Evolutionary conservation across 2,113 vertebrate species (phyloP).

Genomic region (Carassius auratus): DNA sequence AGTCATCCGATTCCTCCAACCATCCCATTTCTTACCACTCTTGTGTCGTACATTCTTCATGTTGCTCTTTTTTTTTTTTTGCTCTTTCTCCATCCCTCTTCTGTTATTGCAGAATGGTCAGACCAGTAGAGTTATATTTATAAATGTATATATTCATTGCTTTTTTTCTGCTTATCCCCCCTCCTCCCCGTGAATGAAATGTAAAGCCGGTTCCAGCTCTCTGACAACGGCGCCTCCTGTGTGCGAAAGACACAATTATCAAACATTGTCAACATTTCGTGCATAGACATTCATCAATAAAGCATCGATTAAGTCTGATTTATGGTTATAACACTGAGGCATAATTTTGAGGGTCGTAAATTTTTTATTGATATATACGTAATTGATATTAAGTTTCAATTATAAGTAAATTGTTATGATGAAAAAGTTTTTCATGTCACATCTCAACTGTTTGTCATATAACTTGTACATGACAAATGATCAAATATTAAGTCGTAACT

Average conservation of each 20-base stretch:
- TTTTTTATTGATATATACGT: no score
- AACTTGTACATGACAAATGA: no score
- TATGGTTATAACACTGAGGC: background rate
- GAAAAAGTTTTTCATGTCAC: no score
- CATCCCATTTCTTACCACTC: constrained; percentile 43
- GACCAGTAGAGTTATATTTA: constrained; percentile 65
- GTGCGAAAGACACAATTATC: constrained; percentile 61
- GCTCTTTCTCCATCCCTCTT: constrained; percentile 53
- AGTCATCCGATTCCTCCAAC: constrained; percentile 56
- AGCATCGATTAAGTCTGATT: background rate
- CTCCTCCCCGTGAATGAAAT: constrained; percentile 66
- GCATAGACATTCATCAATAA: constrained; percentile 55
- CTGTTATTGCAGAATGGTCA: constrained; percentile 79
- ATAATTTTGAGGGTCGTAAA: no score
- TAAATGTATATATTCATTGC: constrained; percentile 71
- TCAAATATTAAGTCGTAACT: no score
- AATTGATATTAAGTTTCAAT: no score
- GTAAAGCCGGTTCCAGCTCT: constrained; percentile 62
- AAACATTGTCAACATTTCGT: constrained; percentile 22
- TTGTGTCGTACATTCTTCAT: constrained; percentile 71
- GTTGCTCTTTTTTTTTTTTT: constrained; percentile 55
- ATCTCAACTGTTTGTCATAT: no score
- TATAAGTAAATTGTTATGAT: no score
- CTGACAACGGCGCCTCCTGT: constrained; percentile 65
- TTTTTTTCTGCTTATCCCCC: constrained; percentile 53